Percentiles rank a stretch among this genome's conserved stretches.
Evolutionary conservation across 1,140 invertebrate species (phyloP).

Genomic region (Trichogramma pretiosum): DNA sequence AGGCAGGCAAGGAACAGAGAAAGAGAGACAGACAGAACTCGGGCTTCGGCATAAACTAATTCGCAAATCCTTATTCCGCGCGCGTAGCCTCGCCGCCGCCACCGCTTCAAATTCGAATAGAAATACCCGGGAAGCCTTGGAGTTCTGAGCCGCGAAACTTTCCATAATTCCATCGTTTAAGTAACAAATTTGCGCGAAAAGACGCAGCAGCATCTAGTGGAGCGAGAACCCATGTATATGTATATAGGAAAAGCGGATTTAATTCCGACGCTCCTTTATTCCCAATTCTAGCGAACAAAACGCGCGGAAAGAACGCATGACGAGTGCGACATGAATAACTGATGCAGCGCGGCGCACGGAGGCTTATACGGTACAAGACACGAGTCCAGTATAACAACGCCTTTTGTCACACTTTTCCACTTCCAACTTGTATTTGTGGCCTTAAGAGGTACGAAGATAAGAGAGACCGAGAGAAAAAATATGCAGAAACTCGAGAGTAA

Average conservation of each 20-base stretch:
- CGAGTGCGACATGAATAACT: slow-evolving; percentile 39
- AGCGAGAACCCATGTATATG: too few relatives aligned
- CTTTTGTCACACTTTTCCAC: slow-evolving; percentile 21
- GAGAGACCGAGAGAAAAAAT: background rate
- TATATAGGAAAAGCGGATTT: background rate
- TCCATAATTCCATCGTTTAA: slow-evolving; percentile 21
- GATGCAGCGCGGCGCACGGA: too few relatives aligned
- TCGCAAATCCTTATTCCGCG: slow-evolving; percentile 6
- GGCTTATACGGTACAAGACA: too few relatives aligned
- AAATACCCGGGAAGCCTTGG: too few relatives aligned
- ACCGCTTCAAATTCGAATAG: too few relatives aligned
- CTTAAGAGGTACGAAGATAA: too few relatives aligned
- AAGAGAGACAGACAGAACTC: too few relatives aligned
- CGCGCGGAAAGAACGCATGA: slow-evolving; percentile 19
- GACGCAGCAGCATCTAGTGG: too few relatives aligned
- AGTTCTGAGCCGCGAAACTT: slow-evolving; percentile 13
- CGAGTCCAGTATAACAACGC: too few relatives aligned
- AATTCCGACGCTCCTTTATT: background rate
- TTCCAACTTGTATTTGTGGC: slow-evolving; percentile 19
- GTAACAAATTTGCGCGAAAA: slow-evolving; percentile 18
- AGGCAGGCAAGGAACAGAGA: slow-evolving; percentile 9
- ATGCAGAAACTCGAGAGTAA: slow-evolving; percentile 23
- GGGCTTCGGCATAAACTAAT: too few relatives aligned
- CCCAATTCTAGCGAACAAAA: slow-evolving; percentile 24
- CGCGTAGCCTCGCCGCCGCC: slow-evolving; percentile 1